Evolutionary conservation across 2,113 vertebrate species (phyloP).

Genomic region (Callopanchax toddi): DNA sequence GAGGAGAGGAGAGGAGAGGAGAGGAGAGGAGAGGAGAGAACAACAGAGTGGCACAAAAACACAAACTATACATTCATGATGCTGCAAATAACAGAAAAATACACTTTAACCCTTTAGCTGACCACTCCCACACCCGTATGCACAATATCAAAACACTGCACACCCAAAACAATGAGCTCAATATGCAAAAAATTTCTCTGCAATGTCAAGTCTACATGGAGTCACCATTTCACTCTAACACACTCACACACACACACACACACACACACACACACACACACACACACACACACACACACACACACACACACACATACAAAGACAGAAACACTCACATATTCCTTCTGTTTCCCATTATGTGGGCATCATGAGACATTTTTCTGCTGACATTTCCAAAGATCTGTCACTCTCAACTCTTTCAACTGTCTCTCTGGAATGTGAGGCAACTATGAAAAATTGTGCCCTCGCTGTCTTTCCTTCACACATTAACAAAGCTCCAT

Average conservation of each 20-base stretch:
- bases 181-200: slow-evolving; percentile 15
- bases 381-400: slow-evolving; percentile 71
- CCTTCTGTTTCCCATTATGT: slow-evolving; percentile 77
- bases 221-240: background rate
- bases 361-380: slow-evolving; percentile 63
- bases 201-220: slow-evolving; percentile 9
- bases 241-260: background rate
- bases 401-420: slow-evolving; percentile 73
- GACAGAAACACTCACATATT: slow-evolving; percentile 21
- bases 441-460: slow-evolving; percentile 40
- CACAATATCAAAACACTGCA: slow-evolving; percentile 11
- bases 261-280: slow-evolving; percentile 17
- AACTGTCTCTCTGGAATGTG: slow-evolving; percentile 65
- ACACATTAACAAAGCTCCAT: slow-evolving; percentile 73
- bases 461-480: slow-evolving; percentile 67
- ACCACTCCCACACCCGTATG: background rate
- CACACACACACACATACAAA: slow-evolving; percentile 8
- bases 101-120: background rate
- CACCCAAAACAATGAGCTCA: slow-evolving; percentile 7
- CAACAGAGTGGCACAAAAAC: background rate
- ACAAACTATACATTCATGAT: background rate
- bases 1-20: background rate
- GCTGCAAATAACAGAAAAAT: background rate
- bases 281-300: slow-evolving; percentile 8
- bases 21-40: too few relatives aligned